phyloP scores from a whole-genome alignment of 35 echinoderm and acorn worm genomes.

The Stichopus chloronotus region DNA sequence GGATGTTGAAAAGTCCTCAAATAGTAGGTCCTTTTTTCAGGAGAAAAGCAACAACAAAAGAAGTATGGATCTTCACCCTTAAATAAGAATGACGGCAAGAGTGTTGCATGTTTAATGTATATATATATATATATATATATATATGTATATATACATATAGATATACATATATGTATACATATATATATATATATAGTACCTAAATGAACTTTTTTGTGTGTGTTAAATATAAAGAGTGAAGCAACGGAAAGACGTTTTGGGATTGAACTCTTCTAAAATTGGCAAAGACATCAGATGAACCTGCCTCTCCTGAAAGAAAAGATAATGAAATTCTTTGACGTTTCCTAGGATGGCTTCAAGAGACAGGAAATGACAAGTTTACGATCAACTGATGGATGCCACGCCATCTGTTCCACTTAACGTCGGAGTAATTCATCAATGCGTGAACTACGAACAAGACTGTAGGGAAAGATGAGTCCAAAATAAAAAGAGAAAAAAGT shows the following conservation, averaged over 20 bases:
- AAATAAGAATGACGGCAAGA: too few species aligned
- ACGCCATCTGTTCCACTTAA: slow-evolving; percentile 51
- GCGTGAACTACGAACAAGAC: slow-evolving; percentile 31
- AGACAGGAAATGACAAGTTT: slow-evolving; percentile 51
- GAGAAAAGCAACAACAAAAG: too few species aligned
- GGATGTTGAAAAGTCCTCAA: too few species aligned
- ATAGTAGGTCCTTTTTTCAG: too few species aligned
- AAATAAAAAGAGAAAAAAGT: neutral
- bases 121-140: neutral
- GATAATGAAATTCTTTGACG: slow-evolving; percentile 43
- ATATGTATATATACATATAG: neutral
- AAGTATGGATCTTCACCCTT: too few species aligned
- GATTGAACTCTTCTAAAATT: neutral
- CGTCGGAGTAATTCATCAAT: slow-evolving; percentile 45
- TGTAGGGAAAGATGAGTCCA: neutral
- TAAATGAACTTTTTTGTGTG: neutral
- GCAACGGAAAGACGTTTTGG: too few species aligned
- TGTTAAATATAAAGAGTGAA: neutral
- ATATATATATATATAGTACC: neutral
- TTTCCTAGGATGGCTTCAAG: slow-evolving; percentile 22
- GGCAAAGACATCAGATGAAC: neutral
- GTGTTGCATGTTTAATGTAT: too few species aligned
- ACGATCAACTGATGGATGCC: slow-evolving; percentile 39
- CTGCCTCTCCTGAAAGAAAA: neutral
- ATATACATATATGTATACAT: neutral